Percentiles rank a stretch among this genome's conserved stretches.
Conservation (phyloP, 2,113 vertebrate species). For the Megaptera novaeangliae region DNA sequence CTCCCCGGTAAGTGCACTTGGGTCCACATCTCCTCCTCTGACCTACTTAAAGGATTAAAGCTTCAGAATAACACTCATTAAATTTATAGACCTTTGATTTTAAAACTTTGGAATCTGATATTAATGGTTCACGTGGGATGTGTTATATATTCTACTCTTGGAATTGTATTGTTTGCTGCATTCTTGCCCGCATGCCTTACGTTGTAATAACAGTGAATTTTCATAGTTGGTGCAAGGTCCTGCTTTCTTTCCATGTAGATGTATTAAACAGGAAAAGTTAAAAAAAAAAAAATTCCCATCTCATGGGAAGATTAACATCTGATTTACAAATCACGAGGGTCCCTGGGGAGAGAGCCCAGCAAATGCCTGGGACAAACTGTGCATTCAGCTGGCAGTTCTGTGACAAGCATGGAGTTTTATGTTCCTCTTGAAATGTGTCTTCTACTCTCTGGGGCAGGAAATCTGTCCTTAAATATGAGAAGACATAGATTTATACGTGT, state of each 20-base stretch:
- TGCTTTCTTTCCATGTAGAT: not conserved
- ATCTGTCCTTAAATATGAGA: not conserved
- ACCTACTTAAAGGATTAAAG: conserved; percentile 65
- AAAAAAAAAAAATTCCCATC: not conserved
- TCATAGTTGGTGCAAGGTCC: not conserved
- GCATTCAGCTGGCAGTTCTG: not conserved
- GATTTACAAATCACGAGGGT: not conserved
- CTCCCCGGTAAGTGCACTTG: not conserved
- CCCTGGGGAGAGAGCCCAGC: not conserved
- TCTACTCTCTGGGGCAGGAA: not conserved
- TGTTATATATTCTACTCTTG: not conserved
- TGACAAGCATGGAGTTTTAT: not conserved
- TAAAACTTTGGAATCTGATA: not conserved
- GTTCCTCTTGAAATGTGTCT: not conserved
- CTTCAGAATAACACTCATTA: conserved; percentile 47
- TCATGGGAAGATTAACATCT: not conserved
- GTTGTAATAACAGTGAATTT: not conserved
- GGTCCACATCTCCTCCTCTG: conserved; percentile 14
- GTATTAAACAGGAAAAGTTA: not conserved
- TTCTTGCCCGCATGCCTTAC: not conserved
- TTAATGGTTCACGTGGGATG: not conserved
- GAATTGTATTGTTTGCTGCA: not conserved
- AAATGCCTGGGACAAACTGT: not conserved
- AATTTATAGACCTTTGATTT: not conserved
- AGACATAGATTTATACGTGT: not conserved